Evolutionary conservation across 2,888 invertebrate genomes (phyloP).

Genomic region (Cataglyphis livida): DNA sequence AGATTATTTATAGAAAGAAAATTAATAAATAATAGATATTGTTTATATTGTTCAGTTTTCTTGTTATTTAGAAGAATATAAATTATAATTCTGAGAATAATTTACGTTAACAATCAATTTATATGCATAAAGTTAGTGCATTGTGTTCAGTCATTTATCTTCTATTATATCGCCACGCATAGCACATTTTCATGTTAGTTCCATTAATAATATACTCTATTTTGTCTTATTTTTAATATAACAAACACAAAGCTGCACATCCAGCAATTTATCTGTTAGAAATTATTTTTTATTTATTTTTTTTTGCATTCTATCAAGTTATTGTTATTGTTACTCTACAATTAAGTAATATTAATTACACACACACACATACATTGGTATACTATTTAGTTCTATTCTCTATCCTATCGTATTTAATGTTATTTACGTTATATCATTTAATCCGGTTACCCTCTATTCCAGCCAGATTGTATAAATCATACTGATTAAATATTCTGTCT

Average conservation of each 20-base stretch:
- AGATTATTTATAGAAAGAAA: conserved; percentile 6
- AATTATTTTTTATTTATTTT: neutral
- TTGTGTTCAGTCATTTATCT: conserved; percentile 28
- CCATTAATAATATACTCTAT: conserved; percentile 7
- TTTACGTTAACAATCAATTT: conserved; percentile 15
- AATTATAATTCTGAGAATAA: conserved; percentile 23
- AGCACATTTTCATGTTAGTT: conserved; percentile 3
- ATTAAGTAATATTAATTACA: neutral
- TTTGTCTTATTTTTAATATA: neutral
- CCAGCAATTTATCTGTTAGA: neutral
- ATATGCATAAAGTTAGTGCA: conserved; percentile 9
- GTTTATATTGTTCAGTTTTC: neutral
- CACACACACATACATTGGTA: neutral
- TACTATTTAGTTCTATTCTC: neutral
- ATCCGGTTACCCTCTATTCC: conserved; percentile 21
- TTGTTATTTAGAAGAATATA: conserved; percentile 1
- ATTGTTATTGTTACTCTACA: neutral
- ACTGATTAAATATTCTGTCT: conserved; percentile 13
- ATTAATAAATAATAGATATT: neutral
- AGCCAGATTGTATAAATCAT: conserved; percentile 21
- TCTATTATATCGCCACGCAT: neutral
- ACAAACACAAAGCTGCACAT: neutral
- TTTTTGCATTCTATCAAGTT: neutral
- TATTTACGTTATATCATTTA: conserved; percentile 13
- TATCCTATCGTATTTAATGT: conserved; percentile 3